Evolutionary conservation across 2,113 vertebrate species (phyloP).

Genomic region (Emberiza fucata): DNA sequence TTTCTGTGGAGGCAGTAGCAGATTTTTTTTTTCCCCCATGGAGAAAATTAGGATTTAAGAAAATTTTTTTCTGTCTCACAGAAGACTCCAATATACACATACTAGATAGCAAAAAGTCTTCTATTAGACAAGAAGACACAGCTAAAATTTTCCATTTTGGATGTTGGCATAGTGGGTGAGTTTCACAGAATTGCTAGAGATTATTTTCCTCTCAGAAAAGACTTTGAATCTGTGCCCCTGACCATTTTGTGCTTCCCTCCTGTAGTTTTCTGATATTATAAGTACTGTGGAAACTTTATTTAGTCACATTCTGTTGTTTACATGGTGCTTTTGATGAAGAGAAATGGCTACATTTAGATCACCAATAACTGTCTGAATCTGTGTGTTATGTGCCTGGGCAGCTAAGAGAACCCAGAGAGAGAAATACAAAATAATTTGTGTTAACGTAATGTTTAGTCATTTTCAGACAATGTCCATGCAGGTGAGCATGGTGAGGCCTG

Average conservation of each 20-base stretch:
- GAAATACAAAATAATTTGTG: not conserved
- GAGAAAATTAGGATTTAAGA: not conserved
- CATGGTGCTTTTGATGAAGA: not conserved
- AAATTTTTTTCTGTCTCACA: not conserved
- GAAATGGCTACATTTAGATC: not conserved
- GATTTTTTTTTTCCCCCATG: not conserved
- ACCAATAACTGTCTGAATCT: not conserved
- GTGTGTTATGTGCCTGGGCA: not conserved
- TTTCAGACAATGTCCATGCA: not conserved
- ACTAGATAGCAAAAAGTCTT: not conserved
- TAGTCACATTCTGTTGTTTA: not conserved
- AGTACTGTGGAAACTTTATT: not conserved
- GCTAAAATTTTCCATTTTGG: not conserved
- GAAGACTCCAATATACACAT: not conserved
- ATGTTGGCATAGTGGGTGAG: not conserved
- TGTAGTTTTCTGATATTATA: not conserved
- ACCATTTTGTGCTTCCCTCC: not conserved
- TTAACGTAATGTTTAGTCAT: not conserved
- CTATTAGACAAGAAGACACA: not conserved
- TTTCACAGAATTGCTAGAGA: not conserved
- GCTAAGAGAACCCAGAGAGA: not conserved
- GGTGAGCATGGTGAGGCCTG: not conserved
- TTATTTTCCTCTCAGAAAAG: not conserved
- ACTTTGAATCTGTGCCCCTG: not conserved
- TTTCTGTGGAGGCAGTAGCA: not conserved